Percentiles rank a stretch among this genome's conserved stretches.
phyloP scores from a whole-genome alignment of 1,140 invertebrate species.

The Bombus cullumanus region DNA sequence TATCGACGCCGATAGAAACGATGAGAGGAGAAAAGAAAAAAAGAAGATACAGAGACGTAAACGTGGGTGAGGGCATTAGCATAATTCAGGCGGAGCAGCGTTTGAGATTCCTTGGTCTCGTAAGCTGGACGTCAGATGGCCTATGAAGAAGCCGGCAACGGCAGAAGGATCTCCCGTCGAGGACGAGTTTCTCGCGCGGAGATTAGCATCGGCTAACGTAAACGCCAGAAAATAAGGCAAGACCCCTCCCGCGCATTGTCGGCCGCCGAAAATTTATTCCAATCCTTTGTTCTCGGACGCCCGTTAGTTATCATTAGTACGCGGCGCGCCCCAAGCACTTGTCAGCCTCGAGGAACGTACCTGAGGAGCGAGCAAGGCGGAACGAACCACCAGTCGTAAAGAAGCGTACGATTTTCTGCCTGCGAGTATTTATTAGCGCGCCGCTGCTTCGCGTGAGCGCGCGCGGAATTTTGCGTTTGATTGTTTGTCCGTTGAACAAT shows the following conservation, averaged over 20 bases:
- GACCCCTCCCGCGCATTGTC: conserved; percentile 59
- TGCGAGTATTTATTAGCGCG: conserved; percentile 42
- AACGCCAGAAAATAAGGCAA: conserved; percentile 66
- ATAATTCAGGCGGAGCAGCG: conserved; percentile 70
- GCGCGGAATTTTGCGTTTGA: no score
- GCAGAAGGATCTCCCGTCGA: conserved; percentile 50
- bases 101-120: conserved; percentile 61
- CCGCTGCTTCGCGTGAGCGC: neutral
- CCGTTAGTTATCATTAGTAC: conserved; percentile 71
- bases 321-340: conserved; percentile 54
- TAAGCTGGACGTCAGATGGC: conserved; percentile 62
- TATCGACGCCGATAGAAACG: conserved; percentile 12
- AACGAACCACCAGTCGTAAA: conserved; percentile 26
- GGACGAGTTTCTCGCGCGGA: conserved; percentile 50
- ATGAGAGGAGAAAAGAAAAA: neutral
- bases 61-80: conserved; percentile 70
- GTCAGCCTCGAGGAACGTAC: conserved; percentile 49
- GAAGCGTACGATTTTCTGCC: conserved; percentile 40
- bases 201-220: conserved; percentile 68
- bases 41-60: neutral
- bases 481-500: neutral
- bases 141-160: conserved; percentile 56
- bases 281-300: conserved; percentile 67
- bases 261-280: conserved; percentile 68
- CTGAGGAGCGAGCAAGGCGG: neutral